A percentile compares a stretch with the other conserved stretches of the same genome.
Evolutionary conservation across 2,113 vertebrate genomes (phyloP).

Genomic region (Perca fluviatilis): DNA sequence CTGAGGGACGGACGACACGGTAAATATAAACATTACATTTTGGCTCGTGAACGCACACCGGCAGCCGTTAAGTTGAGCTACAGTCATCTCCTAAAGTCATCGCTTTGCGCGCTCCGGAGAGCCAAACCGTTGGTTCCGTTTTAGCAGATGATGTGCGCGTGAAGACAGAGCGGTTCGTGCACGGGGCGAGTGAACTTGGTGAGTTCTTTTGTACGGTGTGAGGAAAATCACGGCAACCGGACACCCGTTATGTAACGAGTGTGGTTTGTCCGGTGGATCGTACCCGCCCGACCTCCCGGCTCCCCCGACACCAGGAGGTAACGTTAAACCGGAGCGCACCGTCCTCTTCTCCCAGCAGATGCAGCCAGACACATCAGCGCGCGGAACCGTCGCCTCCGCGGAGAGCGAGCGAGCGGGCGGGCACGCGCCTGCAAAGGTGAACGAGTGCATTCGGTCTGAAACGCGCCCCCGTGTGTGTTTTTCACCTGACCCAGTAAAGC

Average conservation of each 20-base stretch:
- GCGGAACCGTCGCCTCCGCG: conserved; percentile 63
- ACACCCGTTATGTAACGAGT: neutral
- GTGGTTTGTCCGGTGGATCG: conserved; percentile 16
- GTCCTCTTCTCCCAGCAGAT: conserved; percentile 67
- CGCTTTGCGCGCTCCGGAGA: conserved; percentile 54
- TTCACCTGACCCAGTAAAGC: conserved; percentile 74
- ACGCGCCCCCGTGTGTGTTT: conserved; percentile 65
- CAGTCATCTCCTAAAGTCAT: conserved; percentile 58
- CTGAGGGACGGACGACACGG: conserved; percentile 87
- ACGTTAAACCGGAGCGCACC: conserved; percentile 58
- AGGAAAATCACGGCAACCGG: conserved; percentile 41
- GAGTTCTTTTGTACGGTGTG: conserved; percentile 52
- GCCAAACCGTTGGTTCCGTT: conserved; percentile 62
- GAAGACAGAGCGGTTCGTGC: conserved; percentile 65
- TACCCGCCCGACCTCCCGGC: neutral
- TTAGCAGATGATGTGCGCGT: conserved; percentile 72
- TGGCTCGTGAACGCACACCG: conserved; percentile 37
- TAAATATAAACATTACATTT: conserved; percentile 83
- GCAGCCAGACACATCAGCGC: conserved; percentile 79
- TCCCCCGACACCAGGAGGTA: conserved; percentile 42
- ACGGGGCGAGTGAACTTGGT: conserved; percentile 78
- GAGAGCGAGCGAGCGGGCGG: conserved; percentile 48
- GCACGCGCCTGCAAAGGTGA: conserved; percentile 77
- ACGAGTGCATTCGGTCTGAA: conserved; percentile 77
- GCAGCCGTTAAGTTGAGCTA: conserved; percentile 37